These are phyloP conservation scores for Sisyra terminalis DNA, from an alignment of 2,888 invertebrate genomes.

Conservation along the genomic window DNA sequence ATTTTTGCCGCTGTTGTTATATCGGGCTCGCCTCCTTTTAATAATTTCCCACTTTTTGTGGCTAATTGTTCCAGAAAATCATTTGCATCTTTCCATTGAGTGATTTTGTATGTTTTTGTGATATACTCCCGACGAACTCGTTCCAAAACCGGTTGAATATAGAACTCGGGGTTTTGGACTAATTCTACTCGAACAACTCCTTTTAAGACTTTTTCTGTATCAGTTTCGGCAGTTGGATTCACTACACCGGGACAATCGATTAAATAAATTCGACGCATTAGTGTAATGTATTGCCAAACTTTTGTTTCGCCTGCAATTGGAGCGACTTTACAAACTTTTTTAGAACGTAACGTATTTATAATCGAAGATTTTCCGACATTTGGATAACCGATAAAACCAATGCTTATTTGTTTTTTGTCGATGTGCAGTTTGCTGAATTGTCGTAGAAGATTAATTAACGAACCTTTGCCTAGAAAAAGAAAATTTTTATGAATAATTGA, in stretches of 20 bases:
- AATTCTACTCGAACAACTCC: slow-evolving; percentile 95
- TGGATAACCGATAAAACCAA: slow-evolving; percentile 97
- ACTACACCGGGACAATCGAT: slow-evolving; percentile 99
- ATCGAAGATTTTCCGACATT: slow-evolving; percentile 98
- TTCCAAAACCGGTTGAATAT: slow-evolving; percentile 71
- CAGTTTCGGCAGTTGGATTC: slow-evolving; percentile 90
- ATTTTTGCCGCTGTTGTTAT: slow-evolving; percentile 75
- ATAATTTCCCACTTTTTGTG: slow-evolving; percentile 67
- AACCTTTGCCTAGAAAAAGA: slow-evolving; percentile 50
- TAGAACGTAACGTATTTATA: slow-evolving; percentile 87
- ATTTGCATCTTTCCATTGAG: slow-evolving; percentile 59
- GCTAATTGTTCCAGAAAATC: slow-evolving; percentile 91
- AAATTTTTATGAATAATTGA: too few species aligned
- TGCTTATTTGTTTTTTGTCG: slow-evolving; percentile 96
- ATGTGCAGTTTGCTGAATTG: slow-evolving; percentile 89
- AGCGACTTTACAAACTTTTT: slow-evolving; percentile 97
- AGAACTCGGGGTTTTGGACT: slow-evolving; percentile 87
- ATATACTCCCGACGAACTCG: slow-evolving; percentile 83
- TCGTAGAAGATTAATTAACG: slow-evolving; percentile 84
- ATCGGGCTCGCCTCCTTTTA: slow-evolving; percentile 97
- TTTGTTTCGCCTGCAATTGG: slow-evolving; percentile 96
- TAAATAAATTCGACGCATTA: slow-evolving; percentile 91
- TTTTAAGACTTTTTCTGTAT: slow-evolving; percentile 87
- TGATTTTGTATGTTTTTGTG: slow-evolving; percentile 74
- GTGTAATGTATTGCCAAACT: slow-evolving; percentile 98